Evolutionary conservation across 2,888 invertebrate genomes (phyloP).

Genomic region (Agrilus cyanescens): DNA sequence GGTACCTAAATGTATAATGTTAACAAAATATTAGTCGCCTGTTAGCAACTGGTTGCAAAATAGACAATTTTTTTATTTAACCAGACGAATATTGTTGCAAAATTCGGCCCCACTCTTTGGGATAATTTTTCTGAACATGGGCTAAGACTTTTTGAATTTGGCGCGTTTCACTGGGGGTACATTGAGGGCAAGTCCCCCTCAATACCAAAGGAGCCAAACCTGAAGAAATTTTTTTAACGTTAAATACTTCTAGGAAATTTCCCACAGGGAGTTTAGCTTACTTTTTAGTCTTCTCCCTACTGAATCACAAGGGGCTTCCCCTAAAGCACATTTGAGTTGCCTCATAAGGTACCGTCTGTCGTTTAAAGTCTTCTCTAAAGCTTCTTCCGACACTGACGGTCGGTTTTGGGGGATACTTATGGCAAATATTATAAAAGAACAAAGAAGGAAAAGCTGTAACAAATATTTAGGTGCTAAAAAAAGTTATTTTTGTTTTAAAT

Average conservation of each 20-base stretch:
- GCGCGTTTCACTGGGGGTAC: constrained; percentile 52
- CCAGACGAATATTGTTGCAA: constrained; percentile 49
- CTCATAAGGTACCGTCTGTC: constrained; percentile 59
- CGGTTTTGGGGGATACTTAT: constrained; percentile 8
- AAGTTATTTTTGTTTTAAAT: too few relatives aligned
- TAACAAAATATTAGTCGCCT: too few relatives aligned
- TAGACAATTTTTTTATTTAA: not conserved
- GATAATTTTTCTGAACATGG: constrained; percentile 62
- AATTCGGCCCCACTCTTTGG: constrained; percentile 66
- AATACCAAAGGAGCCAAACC: constrained; percentile 64
- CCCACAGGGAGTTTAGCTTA: constrained; percentile 31
- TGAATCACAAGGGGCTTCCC: constrained; percentile 62
- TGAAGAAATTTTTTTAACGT: constrained; percentile 28
- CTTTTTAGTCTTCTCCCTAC: constrained; percentile 62
- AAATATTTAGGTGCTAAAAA: too few relatives aligned
- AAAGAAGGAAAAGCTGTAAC: too few relatives aligned
- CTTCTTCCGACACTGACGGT: constrained; percentile 50
- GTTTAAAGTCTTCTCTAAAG: constrained; percentile 52
- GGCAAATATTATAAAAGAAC: too few relatives aligned
- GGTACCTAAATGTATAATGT: too few relatives aligned
- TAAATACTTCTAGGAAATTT: constrained; percentile 5
- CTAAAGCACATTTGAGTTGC: constrained; percentile 61
- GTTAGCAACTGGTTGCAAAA: too few relatives aligned
- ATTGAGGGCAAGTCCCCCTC: constrained; percentile 61
- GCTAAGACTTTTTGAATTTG: constrained; percentile 65